Evolutionary conservation across 37 sponge, comb jelly and placozoan species (phyloP).

Genomic region (Eunapius fragilis): DNA sequence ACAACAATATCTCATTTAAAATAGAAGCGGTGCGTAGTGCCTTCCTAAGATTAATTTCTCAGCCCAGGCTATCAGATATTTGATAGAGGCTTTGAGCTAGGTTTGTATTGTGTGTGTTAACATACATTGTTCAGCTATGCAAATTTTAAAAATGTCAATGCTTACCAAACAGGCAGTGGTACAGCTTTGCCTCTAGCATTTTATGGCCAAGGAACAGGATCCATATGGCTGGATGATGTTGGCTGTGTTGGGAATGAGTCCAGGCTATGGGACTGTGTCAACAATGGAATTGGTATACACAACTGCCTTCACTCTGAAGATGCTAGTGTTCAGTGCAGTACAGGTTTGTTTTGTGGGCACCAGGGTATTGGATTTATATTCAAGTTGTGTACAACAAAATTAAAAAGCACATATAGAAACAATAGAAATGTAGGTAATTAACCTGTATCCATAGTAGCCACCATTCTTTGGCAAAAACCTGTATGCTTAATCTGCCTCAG

Average conservation of each 20-base stretch:
- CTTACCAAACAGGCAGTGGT: background rate
- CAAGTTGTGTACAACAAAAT: background rate
- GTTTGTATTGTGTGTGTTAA: background rate
- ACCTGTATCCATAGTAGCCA: background rate
- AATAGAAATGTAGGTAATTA: background rate
- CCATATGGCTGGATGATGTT: conserved; percentile 34
- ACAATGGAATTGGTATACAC: conserved; percentile 2
- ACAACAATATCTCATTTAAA: too few relatives aligned
- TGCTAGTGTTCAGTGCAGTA: conserved; percentile 30
- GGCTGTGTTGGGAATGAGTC: conserved; percentile 22
- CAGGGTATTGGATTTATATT: background rate
- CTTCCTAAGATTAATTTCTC: too few relatives aligned
- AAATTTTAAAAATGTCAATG: background rate
- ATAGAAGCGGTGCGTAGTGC: too few relatives aligned
- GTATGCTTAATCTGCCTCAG: background rate
- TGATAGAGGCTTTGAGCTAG: too few relatives aligned
- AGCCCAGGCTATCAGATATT: too few relatives aligned
- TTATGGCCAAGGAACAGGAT: conserved; percentile 38
- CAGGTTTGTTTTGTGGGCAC: background rate
- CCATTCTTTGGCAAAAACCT: background rate
- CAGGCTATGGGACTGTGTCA: conserved; percentile 16
- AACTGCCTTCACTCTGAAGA: conserved; percentile 54
- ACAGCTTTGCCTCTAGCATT: background rate
- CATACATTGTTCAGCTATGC: background rate
- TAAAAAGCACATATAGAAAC: background rate